Base-by-base conservation (phyloP, 2,797 vertebrate species). In the Cottoperca gobio region DNA sequence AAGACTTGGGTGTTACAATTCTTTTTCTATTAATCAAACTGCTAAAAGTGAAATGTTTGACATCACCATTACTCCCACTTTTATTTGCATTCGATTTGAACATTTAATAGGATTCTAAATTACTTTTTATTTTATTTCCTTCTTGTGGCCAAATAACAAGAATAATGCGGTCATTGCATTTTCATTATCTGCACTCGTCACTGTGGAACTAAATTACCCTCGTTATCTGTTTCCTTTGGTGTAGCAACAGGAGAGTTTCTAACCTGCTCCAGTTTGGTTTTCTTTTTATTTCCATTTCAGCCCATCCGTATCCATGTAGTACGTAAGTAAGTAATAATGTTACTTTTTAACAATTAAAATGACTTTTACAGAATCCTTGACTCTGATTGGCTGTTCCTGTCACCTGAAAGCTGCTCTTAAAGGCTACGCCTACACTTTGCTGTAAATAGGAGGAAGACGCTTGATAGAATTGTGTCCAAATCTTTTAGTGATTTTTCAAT, bases 1-100 rank as follows among this genome's bases (percentile, higher is more conserved):
- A 53, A 74, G 24, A 70, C 28, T 35, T 65, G 55, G 17, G 60
- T 0, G 4, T 62, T 48, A 58, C 6, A 13, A 9, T 46, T 62
- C 61, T 40, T 40, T 57, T 59, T 13, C n/a, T n/a, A n/a, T 71
- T n/a, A 58, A 82, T 58, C 55, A 69, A 78, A 59, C n/a, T 12
- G 23, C 19, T 40, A 11, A 33, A 50, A 55, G 37, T 54, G 11
- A 53, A 48, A 54, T 8, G 6, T 46, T 57, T 19, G 24, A 76
- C 31, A 33, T 33, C 31, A 33, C 31, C 31, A 8, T 33, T 33
- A 33, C 31, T 6, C n/a, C n/a, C n/a, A n/a, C n/a, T n/a, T n/a
- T 49, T 28, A 55, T 54, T 42, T 61, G 9, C 4, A 16, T 53
- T 45, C 2, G 14, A 24, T 39, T 46, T 35, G 0, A 76, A 55